Evolutionary conservation across 2,888 invertebrate species (phyloP).

Genomic region (Acanthococcus lagerstroemiae): DNA sequence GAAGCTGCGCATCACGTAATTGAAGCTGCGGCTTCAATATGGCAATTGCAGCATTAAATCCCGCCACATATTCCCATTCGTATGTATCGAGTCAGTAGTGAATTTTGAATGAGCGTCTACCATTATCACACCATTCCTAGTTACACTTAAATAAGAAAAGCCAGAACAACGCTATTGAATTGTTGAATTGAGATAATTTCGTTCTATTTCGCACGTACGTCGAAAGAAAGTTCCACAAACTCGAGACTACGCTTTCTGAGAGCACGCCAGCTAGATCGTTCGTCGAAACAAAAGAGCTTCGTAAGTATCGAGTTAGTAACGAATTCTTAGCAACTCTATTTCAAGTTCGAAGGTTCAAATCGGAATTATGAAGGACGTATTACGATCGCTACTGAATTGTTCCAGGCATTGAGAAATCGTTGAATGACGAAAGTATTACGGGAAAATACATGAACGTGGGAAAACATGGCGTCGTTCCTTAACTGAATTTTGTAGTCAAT

Average conservation of each 20-base stretch:
- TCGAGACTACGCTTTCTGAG: not conserved
- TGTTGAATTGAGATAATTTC: too few species aligned
- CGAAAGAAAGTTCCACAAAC: not conserved
- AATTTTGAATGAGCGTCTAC: too few species aligned
- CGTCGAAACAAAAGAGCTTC: slow-evolving; percentile 7
- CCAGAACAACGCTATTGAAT: too few species aligned
- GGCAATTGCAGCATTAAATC: too few species aligned
- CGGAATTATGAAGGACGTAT: not conserved
- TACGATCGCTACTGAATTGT: slow-evolving; percentile 1
- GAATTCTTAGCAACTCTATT: slow-evolving; percentile 1
- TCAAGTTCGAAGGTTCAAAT: slow-evolving; percentile 6
- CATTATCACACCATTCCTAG: too few species aligned
- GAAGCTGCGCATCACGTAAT: too few species aligned
- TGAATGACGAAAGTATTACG: not conserved
- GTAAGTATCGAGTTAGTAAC: slow-evolving; percentile 5
- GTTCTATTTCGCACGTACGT: too few species aligned
- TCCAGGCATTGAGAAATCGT: not conserved
- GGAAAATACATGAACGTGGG: not conserved
- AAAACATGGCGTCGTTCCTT: not conserved
- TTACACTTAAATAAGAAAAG: too few species aligned
- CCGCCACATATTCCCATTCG: too few species aligned
- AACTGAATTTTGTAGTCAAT: not conserved
- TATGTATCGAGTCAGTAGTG: too few species aligned
- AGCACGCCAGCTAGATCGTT: not conserved
- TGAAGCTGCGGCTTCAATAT: too few species aligned